Percentiles rank a stretch among this genome's conserved stretches.
Conservation (phyloP, 2,113 vertebrate species). For the Crotalus horridus region DNA sequence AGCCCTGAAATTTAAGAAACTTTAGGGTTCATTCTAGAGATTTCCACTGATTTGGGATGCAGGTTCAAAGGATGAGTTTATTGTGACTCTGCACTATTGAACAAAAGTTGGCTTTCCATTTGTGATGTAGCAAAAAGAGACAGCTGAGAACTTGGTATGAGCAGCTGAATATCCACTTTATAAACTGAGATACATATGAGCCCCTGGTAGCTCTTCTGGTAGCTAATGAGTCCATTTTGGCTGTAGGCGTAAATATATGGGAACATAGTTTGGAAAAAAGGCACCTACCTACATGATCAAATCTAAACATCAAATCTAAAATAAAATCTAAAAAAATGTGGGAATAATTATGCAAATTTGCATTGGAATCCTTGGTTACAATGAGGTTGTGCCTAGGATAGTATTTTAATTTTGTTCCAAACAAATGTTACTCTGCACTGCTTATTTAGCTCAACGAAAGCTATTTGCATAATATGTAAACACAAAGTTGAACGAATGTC, state of each 20-base stretch:
- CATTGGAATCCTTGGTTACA: neutral
- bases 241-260: neutral
- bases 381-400: constrained; percentile 26
- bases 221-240: neutral
- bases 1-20: neutral
- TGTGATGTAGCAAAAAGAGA: neutral
- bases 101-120: neutral
- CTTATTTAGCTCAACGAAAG: constrained; percentile 37
- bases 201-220: neutral
- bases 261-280: neutral
- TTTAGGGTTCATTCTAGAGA: neutral
- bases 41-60: neutral
- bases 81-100: neutral
- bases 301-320: neutral
- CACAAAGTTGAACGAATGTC: constrained; percentile 50
- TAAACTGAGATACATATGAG: neutral
- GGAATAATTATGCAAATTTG: neutral
- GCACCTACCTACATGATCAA: neutral
- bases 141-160: neutral
- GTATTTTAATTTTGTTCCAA: constrained; percentile 52
- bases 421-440: constrained; percentile 49
- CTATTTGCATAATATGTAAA: constrained; percentile 45
- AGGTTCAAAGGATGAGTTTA: neutral
- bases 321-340: neutral
- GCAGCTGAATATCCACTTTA: neutral